A percentile compares a stretch with the other conserved stretches of the same genome.
Evolutionary conservation across 2,113 vertebrate species (phyloP).

Genomic region (Gila orcuttii): DNA sequence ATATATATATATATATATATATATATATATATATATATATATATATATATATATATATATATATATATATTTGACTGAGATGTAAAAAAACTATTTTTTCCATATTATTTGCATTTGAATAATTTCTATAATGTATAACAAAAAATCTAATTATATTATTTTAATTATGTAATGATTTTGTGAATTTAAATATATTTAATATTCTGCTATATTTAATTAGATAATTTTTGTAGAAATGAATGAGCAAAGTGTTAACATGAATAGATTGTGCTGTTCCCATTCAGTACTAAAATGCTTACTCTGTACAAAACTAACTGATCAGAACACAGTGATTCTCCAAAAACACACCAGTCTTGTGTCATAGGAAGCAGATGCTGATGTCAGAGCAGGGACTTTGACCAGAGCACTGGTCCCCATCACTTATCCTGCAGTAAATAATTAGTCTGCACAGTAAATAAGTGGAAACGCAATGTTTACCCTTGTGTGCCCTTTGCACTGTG

Average conservation of each 20-base stretch:
- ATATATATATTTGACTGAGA: too few relatives aligned
- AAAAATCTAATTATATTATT: too few relatives aligned
- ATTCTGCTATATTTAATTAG: not conserved
- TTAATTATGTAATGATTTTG: too few relatives aligned
- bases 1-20: too few relatives aligned
- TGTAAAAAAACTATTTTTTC: not conserved
- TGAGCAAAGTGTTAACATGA: not conserved
- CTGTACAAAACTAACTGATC: not conserved
- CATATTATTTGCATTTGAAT: not conserved
- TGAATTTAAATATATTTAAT: not conserved
- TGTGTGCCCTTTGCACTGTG: conserved; percentile 69
- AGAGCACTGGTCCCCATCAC: conserved; percentile 23
- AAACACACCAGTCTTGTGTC: not conserved
- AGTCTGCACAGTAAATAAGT: conserved; percentile 69
- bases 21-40: too few relatives aligned
- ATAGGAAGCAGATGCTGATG: conserved; percentile 20
- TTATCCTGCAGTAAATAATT: conserved; percentile 75
- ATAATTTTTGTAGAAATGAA: not conserved
- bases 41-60: too few relatives aligned
- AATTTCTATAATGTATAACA: not conserved
- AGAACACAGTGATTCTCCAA: not conserved
- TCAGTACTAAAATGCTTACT: not conserved
- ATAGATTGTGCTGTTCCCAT: conserved; percentile 4
- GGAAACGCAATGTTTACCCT: conserved; percentile 51
- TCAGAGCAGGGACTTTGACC: conserved; percentile 50